Evolutionary conservation across 2,888 invertebrate species (phyloP).

Genomic region (Melanostoma scalare): DNA sequence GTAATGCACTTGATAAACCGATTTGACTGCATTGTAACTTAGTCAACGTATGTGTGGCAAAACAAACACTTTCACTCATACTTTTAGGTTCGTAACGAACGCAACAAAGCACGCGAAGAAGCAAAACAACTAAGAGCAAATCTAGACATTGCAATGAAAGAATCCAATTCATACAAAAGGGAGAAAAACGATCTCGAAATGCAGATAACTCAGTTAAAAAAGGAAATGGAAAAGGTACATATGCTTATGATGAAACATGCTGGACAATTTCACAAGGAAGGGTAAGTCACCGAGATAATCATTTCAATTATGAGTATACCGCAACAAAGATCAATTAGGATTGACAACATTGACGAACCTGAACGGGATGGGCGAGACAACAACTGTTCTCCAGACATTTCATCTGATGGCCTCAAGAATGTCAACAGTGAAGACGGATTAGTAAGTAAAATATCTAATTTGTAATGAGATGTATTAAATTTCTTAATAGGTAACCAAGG

Average conservation of each 20-base stretch:
- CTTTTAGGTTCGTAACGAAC: constrained; percentile 89
- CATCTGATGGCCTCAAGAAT: constrained; percentile 82
- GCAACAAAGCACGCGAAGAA: constrained; percentile 96
- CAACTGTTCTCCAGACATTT: constrained; percentile 81
- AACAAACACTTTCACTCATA: constrained; percentile 32
- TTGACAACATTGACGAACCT: constrained; percentile 80
- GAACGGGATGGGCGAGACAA: constrained; percentile 81
- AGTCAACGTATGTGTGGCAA: constrained; percentile 46
- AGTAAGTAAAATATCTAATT: constrained; percentile 74
- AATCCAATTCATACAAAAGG: constrained; percentile 87
- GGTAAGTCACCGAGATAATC: constrained; percentile 54
- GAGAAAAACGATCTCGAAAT: constrained; percentile 91
- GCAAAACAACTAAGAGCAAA: constrained; percentile 91
- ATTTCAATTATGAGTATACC: neutral
- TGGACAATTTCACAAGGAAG: constrained; percentile 85
- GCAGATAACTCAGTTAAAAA: constrained; percentile 89
- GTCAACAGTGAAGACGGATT: constrained; percentile 82
- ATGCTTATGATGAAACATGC: constrained; percentile 87
- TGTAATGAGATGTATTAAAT: neutral
- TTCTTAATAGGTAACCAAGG: constrained; percentile 75
- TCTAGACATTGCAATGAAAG: constrained; percentile 90
- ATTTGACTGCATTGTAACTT: constrained; percentile 47
- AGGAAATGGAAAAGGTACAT: constrained; percentile 91
- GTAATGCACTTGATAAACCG: constrained; percentile 9
- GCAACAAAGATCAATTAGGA: constrained; percentile 52